Conservation (phyloP, 2,113 vertebrate species). For the Seriola aureovittata region DNA sequence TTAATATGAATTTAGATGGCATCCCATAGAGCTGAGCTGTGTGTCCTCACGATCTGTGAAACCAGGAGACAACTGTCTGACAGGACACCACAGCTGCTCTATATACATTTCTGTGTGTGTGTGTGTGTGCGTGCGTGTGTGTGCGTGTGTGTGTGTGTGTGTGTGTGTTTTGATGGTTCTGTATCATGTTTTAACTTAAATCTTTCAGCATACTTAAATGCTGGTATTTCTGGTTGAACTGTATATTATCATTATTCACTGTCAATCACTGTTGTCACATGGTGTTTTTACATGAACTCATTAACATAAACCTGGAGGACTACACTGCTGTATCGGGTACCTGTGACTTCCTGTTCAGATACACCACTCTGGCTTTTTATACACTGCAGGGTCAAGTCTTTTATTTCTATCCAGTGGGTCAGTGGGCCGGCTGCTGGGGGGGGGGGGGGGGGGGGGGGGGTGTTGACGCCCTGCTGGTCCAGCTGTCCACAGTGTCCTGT, state of each 20-base stretch:
- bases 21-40: too few species aligned
- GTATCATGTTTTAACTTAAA: neutral
- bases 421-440: neutral
- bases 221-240: neutral
- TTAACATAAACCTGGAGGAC: neutral
- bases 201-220: too few species aligned
- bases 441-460: too few species aligned
- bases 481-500: neutral
- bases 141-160: neutral
- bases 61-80: constrained; percentile 2
- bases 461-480: neutral
- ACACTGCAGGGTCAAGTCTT: neutral
- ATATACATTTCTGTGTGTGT: too few species aligned
- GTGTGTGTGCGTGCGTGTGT: constrained; percentile 18
- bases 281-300: neutral
- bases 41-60: neutral
- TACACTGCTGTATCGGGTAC: neutral
- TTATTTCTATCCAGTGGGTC: constrained; percentile 41
- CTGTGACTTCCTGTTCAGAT: constrained; percentile 12
- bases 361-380: neutral
- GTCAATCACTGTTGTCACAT: neutral
- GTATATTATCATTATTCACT: neutral
- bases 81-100: constrained; percentile 8
- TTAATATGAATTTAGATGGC: too few species aligned
- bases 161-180: neutral